These are phyloP conservation scores for Eilema depressum DNA, from an alignment of 2,888 invertebrate species.

Conservation along the genomic window DNA sequence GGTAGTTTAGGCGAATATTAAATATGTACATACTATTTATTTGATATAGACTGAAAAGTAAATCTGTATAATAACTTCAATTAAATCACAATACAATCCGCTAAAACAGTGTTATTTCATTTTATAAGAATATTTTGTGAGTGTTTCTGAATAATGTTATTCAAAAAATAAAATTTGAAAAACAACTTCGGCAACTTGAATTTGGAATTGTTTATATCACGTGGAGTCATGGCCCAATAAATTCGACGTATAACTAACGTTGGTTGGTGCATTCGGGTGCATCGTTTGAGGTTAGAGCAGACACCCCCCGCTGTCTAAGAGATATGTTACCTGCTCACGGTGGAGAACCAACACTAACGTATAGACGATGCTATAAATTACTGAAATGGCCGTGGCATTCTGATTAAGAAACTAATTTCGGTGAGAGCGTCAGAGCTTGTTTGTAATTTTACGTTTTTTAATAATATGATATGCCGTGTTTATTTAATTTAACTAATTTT, in stretches of 20 bases:
- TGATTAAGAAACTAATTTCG: slow-evolving; percentile 81
- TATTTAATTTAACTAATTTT: slow-evolving; percentile 49
- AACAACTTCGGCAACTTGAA: neutral
- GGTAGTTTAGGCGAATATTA: too few species aligned
- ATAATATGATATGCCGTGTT: slow-evolving; percentile 46
- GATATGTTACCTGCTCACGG: slow-evolving; percentile 79
- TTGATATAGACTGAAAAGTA: too few species aligned
- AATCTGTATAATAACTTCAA: neutral
- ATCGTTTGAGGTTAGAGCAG: slow-evolving; percentile 67
- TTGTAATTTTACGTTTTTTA: slow-evolving; percentile 57
- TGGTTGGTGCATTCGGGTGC: slow-evolving; percentile 58
- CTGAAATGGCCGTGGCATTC: slow-evolving; percentile 73
- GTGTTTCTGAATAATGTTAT: neutral
- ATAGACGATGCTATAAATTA: slow-evolving; percentile 79
- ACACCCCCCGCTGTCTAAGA: slow-evolving; percentile 79
- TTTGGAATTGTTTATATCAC: slow-evolving; percentile 39
- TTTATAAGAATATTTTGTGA: neutral
- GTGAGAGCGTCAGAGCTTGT: slow-evolving; percentile 58
- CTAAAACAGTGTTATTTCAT: too few species aligned
- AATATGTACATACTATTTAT: too few species aligned
- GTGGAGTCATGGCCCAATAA: slow-evolving; percentile 43
- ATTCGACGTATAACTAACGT: slow-evolving; percentile 49
- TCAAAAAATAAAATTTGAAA: slow-evolving; percentile 1
- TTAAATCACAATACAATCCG: neutral
- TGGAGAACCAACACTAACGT: slow-evolving; percentile 78